Evolutionary conservation across 2,888 invertebrate genomes (phyloP), one percentile per base, ranked within the genome.

Genomic region (Folsomia manolachei): DNA sequence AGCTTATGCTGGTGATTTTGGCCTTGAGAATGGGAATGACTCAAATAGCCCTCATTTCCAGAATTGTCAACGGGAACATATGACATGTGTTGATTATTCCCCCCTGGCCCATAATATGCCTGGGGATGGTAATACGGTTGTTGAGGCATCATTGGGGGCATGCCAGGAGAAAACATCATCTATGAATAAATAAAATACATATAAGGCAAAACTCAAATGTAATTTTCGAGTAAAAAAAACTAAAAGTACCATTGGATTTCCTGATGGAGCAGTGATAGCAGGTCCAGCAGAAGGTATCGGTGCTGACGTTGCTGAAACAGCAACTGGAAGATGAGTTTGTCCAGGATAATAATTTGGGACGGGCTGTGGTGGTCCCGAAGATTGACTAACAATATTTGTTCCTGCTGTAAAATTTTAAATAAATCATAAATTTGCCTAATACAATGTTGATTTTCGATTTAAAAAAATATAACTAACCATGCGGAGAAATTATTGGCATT

Each of bases 131-230:
- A 74, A 62, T 76, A 75, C 21, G 73, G 53, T 11, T 73, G 72
- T 1, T 74, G 75, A 56, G 72, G 74, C 63, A 76, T 75, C 63
- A 78, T 53, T 63, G 69, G 75, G 68, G 73, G 77, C 73, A 75
- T 75, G 64, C 74, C 73, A 68, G 71, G 75, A 61, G 74, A 67
- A 63, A 70, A 75, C 71, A 76, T 72, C 14, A 71, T 56, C 75
- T 76, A 23, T 1, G 62, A n/a, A 27, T 62, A 63, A 2, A 67
- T 19, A 14, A 25, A 21, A 24, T 21, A 66, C 19, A 11, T 7
- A 52, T 63, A 19, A 25, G 24, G 4, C 11, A 63, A 24, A 26
- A 64, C 18, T 26, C n/a, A 64, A 27, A 26, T 26, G 27, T 25
- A 21, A 7, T n/a, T 23, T 65, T 65, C 4, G 24, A 51, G 23